Evolutionary conservation across 2,797 vertebrate species (phyloP).

Genomic region (Fringilla coelebs): DNA sequence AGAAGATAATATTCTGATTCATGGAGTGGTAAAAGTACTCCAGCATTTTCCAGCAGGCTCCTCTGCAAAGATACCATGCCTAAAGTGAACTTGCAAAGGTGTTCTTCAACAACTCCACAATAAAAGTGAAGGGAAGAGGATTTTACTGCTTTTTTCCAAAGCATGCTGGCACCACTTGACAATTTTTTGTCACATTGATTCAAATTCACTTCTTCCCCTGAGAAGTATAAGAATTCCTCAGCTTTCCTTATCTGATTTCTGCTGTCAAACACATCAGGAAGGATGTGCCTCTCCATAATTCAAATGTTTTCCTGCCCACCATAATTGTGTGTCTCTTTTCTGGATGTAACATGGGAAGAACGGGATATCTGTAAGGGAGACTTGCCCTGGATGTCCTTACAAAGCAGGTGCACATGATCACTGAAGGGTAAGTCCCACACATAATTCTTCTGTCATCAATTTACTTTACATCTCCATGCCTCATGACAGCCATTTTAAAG

Average conservation of each 20-base stretch:
- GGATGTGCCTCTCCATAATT: constrained; percentile 63
- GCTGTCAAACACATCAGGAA: constrained; percentile 72
- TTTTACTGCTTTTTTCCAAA: neutral
- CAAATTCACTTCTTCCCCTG: constrained; percentile 61
- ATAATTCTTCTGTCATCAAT: neutral
- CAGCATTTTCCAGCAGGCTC: neutral
- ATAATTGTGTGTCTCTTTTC: constrained; percentile 63
- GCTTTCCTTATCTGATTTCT: constrained; percentile 64
- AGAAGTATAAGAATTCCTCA: constrained; percentile 69
- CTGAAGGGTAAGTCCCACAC: neutral
- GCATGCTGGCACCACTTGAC: constrained; percentile 24
- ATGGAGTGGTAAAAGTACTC: neutral
- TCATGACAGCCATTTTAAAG: constrained; percentile 20
- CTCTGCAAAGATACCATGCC: neutral
- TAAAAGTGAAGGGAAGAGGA: neutral
- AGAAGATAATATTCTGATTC: neutral
- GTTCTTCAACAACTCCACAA: neutral
- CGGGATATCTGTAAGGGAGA: constrained; percentile 23
- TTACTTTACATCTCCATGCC: neutral
- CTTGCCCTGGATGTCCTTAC: constrained; percentile 40
- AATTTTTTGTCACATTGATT: constrained; percentile 69
- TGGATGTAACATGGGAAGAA: constrained; percentile 37
- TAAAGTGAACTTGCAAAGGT: neutral
- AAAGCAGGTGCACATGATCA: neutral
- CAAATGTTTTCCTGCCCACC: constrained; percentile 62